Evolutionary conservation across 1,140 invertebrate species (phyloP).

Genomic region (Atta colombica): DNA sequence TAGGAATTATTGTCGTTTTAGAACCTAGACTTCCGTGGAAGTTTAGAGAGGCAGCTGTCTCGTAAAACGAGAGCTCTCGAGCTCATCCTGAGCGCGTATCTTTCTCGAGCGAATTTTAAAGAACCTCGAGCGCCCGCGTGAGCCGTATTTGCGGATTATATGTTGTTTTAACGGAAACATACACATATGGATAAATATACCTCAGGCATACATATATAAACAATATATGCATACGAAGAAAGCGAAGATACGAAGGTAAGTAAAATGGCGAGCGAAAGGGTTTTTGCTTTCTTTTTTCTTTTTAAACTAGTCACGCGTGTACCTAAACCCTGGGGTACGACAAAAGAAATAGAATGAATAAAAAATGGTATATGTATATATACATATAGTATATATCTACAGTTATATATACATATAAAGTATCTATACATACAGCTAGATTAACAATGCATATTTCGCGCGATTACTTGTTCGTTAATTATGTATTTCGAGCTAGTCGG

Average conservation of each 20-base stretch:
- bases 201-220: not conserved
- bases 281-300: constrained; percentile 64
- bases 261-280: constrained; percentile 67
- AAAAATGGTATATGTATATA: constrained; percentile 70
- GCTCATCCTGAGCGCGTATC: not conserved
- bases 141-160: constrained; percentile 16
- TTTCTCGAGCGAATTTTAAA: not conserved
- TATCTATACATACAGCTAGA: constrained; percentile 69
- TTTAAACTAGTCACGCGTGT: constrained; percentile 79
- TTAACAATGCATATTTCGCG: constrained; percentile 75
- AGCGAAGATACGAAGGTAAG: not conserved
- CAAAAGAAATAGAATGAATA: constrained; percentile 66
- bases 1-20: constrained; percentile 72
- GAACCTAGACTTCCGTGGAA: constrained; percentile 70
- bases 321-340: constrained; percentile 73
- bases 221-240: not conserved
- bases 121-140: not conserved
- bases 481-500: constrained; percentile 76
- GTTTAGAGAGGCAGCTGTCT: constrained; percentile 56
- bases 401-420: constrained; percentile 47
- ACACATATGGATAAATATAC: constrained; percentile 31
- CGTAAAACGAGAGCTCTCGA: constrained; percentile 35
- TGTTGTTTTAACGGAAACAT: constrained; percentile 27
- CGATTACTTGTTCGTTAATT: constrained; percentile 77
- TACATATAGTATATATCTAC: constrained; percentile 71